These are phyloP conservation scores for Neodon shergylaensis DNA, from an alignment of 2,113 vertebrate genomes.

Conservation along the genomic window DNA sequence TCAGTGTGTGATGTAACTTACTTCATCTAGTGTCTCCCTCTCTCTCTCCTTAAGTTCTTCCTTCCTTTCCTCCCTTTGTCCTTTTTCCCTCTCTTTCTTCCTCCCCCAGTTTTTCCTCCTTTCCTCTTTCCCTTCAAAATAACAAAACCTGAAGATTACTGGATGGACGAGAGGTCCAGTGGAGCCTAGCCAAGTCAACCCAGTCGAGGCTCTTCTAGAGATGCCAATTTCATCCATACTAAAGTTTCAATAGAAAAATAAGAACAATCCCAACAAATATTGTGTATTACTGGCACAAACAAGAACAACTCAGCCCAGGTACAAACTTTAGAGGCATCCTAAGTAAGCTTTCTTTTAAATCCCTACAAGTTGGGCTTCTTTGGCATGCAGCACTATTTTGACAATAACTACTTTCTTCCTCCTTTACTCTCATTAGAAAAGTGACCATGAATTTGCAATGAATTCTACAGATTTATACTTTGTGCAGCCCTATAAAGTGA, in stretches of 20 bases:
- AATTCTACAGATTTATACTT: background rate
- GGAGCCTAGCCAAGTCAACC: background rate
- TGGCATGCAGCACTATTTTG: background rate
- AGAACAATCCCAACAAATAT: background rate
- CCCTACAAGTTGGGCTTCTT: background rate
- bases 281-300: background rate
- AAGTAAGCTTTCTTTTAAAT: slow-evolving; percentile 18
- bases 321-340: background rate
- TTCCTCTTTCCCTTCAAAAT: background rate
- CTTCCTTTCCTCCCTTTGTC: background rate
- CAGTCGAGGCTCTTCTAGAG: background rate
- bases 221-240: background rate
- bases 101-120: background rate
- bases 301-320: background rate
- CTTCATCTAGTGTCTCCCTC: background rate
- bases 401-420: background rate
- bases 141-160: background rate
- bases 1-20: background rate
- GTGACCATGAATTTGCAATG: background rate
- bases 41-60: too few relatives aligned
- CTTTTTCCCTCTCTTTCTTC: background rate
- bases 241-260: background rate
- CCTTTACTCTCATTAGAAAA: background rate
- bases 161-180: background rate
- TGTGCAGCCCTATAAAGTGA: background rate